Evolutionary conservation across 2,113 vertebrate species (phyloP).

Genomic region (Salvator merianae): DNA sequence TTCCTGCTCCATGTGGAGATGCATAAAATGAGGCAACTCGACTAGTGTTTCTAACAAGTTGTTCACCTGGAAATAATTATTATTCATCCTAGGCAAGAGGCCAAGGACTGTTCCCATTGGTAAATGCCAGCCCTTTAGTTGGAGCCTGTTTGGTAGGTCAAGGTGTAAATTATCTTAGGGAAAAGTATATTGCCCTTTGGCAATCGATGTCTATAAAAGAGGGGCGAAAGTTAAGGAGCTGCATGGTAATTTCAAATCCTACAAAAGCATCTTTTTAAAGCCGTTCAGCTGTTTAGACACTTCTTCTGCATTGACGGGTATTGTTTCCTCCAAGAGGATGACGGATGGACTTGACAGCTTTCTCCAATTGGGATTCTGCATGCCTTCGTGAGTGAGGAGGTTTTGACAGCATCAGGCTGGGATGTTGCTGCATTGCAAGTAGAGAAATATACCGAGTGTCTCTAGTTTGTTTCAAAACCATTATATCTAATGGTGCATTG

Average conservation of each 20-base stretch:
- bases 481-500: neutral
- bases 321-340: fast-evolving
- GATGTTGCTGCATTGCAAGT: neutral
- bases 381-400: constrained; percentile 1
- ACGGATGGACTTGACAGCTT: neutral
- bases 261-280: neutral
- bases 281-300: neutral
- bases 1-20: too few species aligned
- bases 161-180: neutral
- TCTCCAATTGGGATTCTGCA: neutral
- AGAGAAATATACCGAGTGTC: neutral
- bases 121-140: neutral
- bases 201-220: neutral
- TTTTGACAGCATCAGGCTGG: neutral
- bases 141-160: neutral
- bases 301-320: neutral
- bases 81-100: neutral
- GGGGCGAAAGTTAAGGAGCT: neutral
- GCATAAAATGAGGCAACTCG: neutral
- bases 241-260: neutral
- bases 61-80: neutral
- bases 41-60: too few species aligned
- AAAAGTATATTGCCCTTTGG: neutral
- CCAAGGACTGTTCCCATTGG: neutral
- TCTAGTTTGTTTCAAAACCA: neutral